Conservation (phyloP, 2,888 invertebrate species). For the Lamellibrachia satsuma region DNA sequence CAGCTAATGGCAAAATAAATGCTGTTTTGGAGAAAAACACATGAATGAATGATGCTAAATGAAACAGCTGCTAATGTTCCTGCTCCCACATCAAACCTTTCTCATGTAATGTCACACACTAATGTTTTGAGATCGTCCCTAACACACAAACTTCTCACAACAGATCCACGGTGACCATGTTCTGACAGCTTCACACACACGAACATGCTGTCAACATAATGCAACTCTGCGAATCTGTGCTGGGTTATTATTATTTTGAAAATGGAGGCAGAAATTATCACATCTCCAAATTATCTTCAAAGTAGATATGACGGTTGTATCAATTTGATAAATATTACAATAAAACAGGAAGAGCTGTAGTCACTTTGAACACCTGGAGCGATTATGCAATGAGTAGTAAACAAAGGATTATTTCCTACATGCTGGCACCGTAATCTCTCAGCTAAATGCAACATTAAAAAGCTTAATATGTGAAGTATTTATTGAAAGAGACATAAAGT, state of each 20-base stretch:
- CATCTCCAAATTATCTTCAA: neutral
- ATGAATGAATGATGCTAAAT: no score
- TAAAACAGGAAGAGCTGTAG: neutral
- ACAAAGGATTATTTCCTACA: neutral
- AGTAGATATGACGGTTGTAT: no score
- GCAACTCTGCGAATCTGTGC: neutral
- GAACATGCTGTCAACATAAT: neutral
- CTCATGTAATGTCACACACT: no score
- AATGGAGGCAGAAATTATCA: neutral
- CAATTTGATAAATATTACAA: neutral
- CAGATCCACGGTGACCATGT: neutral
- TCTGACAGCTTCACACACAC: neutral
- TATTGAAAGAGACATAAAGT: neutral
- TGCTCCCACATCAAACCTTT: no score
- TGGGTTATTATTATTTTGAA: neutral
- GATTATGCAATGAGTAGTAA: neutral
- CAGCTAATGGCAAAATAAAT: no score
- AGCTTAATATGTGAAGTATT: neutral
- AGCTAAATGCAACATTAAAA: neutral
- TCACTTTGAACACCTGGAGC: neutral
- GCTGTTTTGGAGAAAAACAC: no score
- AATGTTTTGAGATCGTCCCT: no score
- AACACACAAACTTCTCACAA: no score
- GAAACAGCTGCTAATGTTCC: no score
- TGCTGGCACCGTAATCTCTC: neutral